phyloP scores from a whole-genome alignment of 2,113 vertebrate genomes.

The Otolemur garnettii region DNA sequence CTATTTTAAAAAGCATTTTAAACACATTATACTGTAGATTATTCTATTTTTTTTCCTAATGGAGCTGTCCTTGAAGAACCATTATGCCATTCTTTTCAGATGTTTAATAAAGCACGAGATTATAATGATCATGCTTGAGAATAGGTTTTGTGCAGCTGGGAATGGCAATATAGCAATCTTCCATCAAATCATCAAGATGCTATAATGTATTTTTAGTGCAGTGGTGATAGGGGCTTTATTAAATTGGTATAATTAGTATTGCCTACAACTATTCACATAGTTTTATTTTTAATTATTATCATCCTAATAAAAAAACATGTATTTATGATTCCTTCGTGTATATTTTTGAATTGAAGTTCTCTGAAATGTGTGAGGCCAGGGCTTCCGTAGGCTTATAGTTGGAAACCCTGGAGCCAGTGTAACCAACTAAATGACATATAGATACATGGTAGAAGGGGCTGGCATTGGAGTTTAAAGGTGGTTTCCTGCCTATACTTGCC shows the following conservation, averaged over 20 bases:
- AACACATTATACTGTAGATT: slow-evolving; percentile 78
- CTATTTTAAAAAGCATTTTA: slow-evolving; percentile 82
- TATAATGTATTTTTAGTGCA: slow-evolving; percentile 78
- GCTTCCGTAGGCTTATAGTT: slow-evolving; percentile 51
- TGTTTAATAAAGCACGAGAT: slow-evolving; percentile 84
- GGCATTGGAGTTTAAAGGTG: neutral
- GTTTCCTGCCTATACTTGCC: neutral
- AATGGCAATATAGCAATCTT: slow-evolving; percentile 76
- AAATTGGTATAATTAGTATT: slow-evolving; percentile 78
- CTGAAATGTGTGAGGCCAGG: neutral
- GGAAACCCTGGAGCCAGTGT: neutral
- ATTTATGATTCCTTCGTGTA: neutral
- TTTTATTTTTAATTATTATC: slow-evolving; percentile 81
- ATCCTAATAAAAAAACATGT: slow-evolving; percentile 60
- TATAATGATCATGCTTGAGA: slow-evolving; percentile 82
- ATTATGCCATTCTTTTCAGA: slow-evolving; percentile 82
- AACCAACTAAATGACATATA: neutral
- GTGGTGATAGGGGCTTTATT: slow-evolving; percentile 75
- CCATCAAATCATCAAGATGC: slow-evolving; percentile 79
- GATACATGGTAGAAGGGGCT: neutral
- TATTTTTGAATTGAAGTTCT: neutral
- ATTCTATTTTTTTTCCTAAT: slow-evolving; percentile 79
- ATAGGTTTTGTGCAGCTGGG: slow-evolving; percentile 80
- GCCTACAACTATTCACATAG: slow-evolving; percentile 61
- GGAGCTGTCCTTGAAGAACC: slow-evolving; percentile 83